Conservation (phyloP, 2,888 invertebrate genomes). For the Melinopterus prodromus region DNA sequence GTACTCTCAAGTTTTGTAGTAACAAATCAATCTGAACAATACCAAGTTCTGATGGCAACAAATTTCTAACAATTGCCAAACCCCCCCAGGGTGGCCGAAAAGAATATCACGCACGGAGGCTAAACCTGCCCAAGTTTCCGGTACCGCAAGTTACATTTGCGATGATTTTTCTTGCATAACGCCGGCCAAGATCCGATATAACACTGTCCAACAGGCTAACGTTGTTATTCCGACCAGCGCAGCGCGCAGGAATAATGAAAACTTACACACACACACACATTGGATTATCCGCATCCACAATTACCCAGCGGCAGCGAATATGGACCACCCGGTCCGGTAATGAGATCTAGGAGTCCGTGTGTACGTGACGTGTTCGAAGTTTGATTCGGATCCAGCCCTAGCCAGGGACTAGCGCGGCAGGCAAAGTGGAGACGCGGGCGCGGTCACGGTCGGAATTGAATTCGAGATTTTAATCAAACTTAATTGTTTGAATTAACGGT, state of each 20-base stretch:
- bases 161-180: conserved; percentile 26
- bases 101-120: too few species aligned
- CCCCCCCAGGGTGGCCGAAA: too few species aligned
- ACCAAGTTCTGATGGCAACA: too few species aligned
- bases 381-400: not conserved
- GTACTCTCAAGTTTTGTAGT: too few species aligned
- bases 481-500: not conserved
- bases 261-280: not conserved
- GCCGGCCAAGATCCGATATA: too few species aligned
- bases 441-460: not conserved
- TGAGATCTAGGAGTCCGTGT: conserved; percentile 4
- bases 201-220: too few species aligned
- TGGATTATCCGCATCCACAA: not conserved
- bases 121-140: too few species aligned
- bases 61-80: too few species aligned
- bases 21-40: too few species aligned
- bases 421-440: not conserved
- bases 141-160: too few species aligned
- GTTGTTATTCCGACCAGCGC: not conserved
- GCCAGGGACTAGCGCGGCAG: not conserved
- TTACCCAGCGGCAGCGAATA: not conserved
- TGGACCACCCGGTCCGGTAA: not conserved
- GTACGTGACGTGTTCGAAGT: not conserved
- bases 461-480: not conserved
- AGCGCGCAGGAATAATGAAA: not conserved